Evolutionary conservation across 2,797 vertebrate species (phyloP), one percentile per base, ranked within the genome.

Genomic region (Hypotaenidia philippensis): DNA sequence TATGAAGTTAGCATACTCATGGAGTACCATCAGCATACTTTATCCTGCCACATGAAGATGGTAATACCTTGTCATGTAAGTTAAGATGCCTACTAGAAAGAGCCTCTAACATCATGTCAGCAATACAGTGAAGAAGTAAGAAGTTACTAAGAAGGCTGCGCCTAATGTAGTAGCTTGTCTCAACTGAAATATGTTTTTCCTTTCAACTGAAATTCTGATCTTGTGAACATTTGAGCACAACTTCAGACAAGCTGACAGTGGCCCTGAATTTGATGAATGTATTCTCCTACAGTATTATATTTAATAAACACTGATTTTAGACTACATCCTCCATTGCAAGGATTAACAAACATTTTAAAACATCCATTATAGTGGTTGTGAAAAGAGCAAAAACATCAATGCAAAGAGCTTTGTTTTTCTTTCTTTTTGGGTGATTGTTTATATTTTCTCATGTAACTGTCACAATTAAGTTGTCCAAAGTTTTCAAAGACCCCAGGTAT

Each of bases 251-350:
- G n/a, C 27, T 57, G 22, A 44, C 87, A 68, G 59, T 63, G 57
- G 40, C 45, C 40, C n/a, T 74, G 64, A 89, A 85, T 68, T 71
- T 64, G 52, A 66, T 77, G 29, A 85, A 49, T 90, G 17, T 77
- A 66, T 86, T 87, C 26, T 82, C 56, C 60, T 87, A 53, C 23
- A 64, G 57, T 49, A 80, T 82, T 85, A 68, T 80, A 80, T 92
- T 85, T 89, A 80, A 53, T 80, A 78, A 90, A 78, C 36, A 60
- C 29, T 79, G 38, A 34, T 96, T 96, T 95, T 72, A 74, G 50
- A 50, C 41, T 47, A 47, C 21, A 47, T 47, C 45, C 22, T 84
- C n/a, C 63, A 4, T 82, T 89, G 38, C 66, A 44, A 85, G 71
- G 52, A 80, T 85, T 83, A 93, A 41, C 20, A 85, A 60, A 74